phyloP scores from a whole-genome alignment of 2,888 invertebrate genomes.

The Acronicta aceris region DNA sequence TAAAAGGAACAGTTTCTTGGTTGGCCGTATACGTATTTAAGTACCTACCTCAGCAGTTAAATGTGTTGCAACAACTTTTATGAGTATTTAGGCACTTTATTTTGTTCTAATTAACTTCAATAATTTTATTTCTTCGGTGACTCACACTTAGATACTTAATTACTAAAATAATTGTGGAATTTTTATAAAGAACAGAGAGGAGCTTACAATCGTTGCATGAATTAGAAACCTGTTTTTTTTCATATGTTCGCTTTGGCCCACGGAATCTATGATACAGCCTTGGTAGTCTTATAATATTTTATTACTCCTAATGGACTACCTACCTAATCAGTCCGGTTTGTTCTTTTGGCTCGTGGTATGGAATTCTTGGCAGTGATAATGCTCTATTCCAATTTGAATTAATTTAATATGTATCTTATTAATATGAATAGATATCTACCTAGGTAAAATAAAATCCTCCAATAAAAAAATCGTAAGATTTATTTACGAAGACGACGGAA shows the following conservation, averaged over 20 bases:
- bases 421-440: no score
- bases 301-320: slow-evolving; percentile 1
- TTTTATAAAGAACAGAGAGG: slow-evolving; percentile 21
- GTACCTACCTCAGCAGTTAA: background rate
- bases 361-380: slow-evolving; percentile 24
- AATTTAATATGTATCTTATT: no score
- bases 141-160: no score
- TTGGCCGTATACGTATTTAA: slow-evolving; percentile 2
- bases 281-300: slow-evolving; percentile 42
- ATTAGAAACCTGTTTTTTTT: slow-evolving; percentile 70
- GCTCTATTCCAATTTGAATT: no score
- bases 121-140: background rate
- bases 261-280: slow-evolving; percentile 54
- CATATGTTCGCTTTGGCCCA: slow-evolving; percentile 49
- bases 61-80: slow-evolving; percentile 26
- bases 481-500: no score
- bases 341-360: slow-evolving; percentile 18
- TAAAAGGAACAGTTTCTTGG: slow-evolving; percentile 12
- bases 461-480: no score
- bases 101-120: slow-evolving; percentile 2
- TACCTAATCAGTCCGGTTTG: slow-evolving; percentile 38
- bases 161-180: slow-evolving; percentile 7
- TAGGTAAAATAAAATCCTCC: no score
- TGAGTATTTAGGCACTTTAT: background rate
- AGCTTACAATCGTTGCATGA: slow-evolving; percentile 55